Evolutionary conservation across 2,888 invertebrate genomes (phyloP), one percentile per base, ranked within the genome.

Genomic region (Arge pagana): DNA sequence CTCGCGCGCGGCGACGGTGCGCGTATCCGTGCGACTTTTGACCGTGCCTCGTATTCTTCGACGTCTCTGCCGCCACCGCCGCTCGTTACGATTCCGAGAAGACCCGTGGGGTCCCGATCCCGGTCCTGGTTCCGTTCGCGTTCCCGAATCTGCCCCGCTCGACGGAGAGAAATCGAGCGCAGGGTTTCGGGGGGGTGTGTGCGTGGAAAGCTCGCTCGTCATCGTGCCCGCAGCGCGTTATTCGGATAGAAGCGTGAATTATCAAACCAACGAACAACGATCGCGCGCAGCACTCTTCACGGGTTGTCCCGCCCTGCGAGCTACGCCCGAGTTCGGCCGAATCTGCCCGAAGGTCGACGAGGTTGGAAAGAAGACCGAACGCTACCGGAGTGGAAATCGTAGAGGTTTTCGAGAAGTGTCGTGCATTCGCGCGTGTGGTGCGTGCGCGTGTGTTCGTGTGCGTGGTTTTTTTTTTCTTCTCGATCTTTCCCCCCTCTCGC

Each of bases 281-380:
- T 10, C 10, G 16, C 15, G 15, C 42, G 8, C n/a, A 28, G 18
- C 15, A 11, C 36, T 18, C 15, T 36, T 36, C n/a, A n/a, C n/a
- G n/a, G n/a, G 48, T 18, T 23, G 10, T 21, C 10, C 7, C 48
- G 7, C 2, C 8, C 1, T 36, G 48, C 36, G 48, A 37, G 7
- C 21, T 48, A 48, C n/a, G n/a, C 37, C 37, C n/a, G 48, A 36
- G 37, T 36, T 48, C 18, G 8, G 26, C 15, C n/a, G n/a, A n/a
- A 10, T 15, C 4, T 15, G 3, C 4, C 16, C 16, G 24, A 7
- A 7, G 11, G n/a, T n/a, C n/a, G n/a, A n/a, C n/a, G n/a, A n/a
- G n/a, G n/a, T n/a, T n/a, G n/a, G n/a, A n/a, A n/a, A n/a, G n/a
- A n/a, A n/a, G n/a, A n/a, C n/a, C n/a, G n/a, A n/a, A n/a, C n/a